Evolutionary conservation across 37 sponge, comb jelly and placozoan genomes (phyloP), one percentile per base, ranked within the genome.

Genomic region (Ianthella basta): DNA sequence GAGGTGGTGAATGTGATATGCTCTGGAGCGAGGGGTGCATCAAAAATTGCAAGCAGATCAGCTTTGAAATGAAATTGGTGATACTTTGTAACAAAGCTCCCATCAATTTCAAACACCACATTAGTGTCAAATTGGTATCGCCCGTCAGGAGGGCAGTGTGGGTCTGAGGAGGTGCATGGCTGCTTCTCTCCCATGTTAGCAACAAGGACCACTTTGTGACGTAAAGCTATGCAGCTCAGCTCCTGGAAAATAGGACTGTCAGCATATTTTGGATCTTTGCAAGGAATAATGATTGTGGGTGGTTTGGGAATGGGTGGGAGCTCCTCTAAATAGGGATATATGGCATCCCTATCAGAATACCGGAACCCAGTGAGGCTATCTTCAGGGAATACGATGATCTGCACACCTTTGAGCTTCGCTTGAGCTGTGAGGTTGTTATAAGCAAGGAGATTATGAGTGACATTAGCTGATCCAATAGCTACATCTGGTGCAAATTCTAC

Each of bases 371-470:
- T 65, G 55, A 91, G 50, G 4, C 85, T 88, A n/a, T 87, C 85
- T 79, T 91, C 91, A 12, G 91, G 91, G 32, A 91, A 91, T 10
- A 87, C 85, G 4, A 91, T 55, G 10, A 91, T 75, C 29, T 91
- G 63, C 36, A 82, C 91, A 25, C 81, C 85, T 16, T 66, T 21
- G 15, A n/a, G n/a, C n/a, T n/a, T n/a, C n/a, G n/a, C n/a, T n/a
- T n/a, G n/a, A n/a, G n/a, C n/a, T n/a, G n/a, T n/a, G n/a, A n/a
- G n/a, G n/a, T n/a, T n/a, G n/a, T n/a, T n/a, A n/a, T n/a, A n/a
- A n/a, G n/a, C n/a, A n/a, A n/a, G n/a, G n/a, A n/a, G n/a, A n/a
- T n/a, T n/a, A n/a, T n/a, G n/a, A n/a, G n/a, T n/a, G n/a, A n/a
- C n/a, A n/a, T n/a, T n/a, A n/a, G n/a, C n/a, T n/a, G n/a, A n/a